Percentiles rank a stretch among this genome's conserved stretches.
phyloP scores from a whole-genome alignment of 2,888 invertebrate species.

The Rotaria sp. region DNA sequence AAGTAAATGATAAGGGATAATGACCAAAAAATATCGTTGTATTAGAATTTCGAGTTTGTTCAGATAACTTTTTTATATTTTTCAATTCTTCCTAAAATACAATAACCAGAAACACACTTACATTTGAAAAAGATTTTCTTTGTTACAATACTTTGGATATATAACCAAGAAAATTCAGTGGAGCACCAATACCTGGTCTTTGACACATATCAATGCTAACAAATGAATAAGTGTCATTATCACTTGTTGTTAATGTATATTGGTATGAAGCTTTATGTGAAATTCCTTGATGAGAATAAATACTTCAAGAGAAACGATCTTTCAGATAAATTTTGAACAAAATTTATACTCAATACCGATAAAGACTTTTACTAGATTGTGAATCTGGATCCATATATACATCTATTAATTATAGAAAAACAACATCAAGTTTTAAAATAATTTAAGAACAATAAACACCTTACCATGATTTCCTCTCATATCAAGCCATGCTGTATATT shows the following conservation, averaged over 20 bases:
- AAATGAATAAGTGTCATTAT: conserved; percentile 68
- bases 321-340: no score
- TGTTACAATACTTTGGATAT: conserved; percentile 47
- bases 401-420: conserved; percentile 7
- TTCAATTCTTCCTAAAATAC: conserved; percentile 45
- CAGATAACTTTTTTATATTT: conserved; percentile 59
- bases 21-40: conserved; percentile 77
- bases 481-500: conserved; percentile 75
- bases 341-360: neutral
- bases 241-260: conserved; percentile 45
- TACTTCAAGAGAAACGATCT: conserved; percentile 50
- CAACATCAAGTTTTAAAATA: neutral
- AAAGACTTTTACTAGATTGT: conserved; percentile 27
- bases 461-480: conserved; percentile 83
- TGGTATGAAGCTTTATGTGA: conserved; percentile 56
- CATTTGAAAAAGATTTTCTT: no score
- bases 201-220: conserved; percentile 78
- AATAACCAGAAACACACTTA: no score
- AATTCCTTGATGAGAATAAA: conserved; percentile 72
- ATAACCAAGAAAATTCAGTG: conserved; percentile 79
- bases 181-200: conserved; percentile 74
- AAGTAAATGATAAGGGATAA: conserved; percentile 79
- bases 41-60: conserved; percentile 51
- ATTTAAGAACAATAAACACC: conserved; percentile 35
- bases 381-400: conserved; percentile 37